Base-by-base conservation (phyloP, 1,140 invertebrate genomes). In the Wasmannia auropunctata region DNA sequence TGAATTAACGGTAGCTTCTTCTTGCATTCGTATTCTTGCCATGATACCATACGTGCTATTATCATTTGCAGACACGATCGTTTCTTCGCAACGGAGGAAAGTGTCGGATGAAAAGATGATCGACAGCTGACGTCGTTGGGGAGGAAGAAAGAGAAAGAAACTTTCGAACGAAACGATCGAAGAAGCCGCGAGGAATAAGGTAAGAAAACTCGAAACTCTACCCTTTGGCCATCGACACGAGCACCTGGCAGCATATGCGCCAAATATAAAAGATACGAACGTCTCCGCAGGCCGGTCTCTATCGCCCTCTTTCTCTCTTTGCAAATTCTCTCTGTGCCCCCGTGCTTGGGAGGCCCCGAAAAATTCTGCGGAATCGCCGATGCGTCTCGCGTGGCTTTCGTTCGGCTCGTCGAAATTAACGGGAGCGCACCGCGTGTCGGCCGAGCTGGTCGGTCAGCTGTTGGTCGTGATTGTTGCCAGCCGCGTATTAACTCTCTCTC, bases 241-340 rank as follows among this genome's bases (percentile, higher is more conserved):
- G 83, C 91, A 92, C 89, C 91, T 91, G 91, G 89, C 86, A 85
- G 75, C 89, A 89, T 90, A 86, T 89, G 88, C 25, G 62, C 58
- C 58, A 85, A 72, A 79, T 46, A 58, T 86, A 89, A 86, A 80
- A 43, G 86, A 43, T n/a, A 72, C 65, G 22, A 70, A 67, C 60
- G 28, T 37, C 40, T 76, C 67, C 34, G 51, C 16, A 10, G 37
- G 14, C 28, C 51, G 49, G 31, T 54, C 49, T 37, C 16, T n/a
- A 22, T 51, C 67, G n/a, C n/a, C 76, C 22, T 2, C 31, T 74
- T 4, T 37, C 46, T 54, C 28, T 28, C 28, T 31, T 16, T 37
- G 65, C 51, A 56, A 87, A 87, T 84, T 70, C 62, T 65, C 19
- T 14, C 5, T 25, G 19, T 49, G 40, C 22, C 34, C 22, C 22